phyloP scores from a whole-genome alignment of 2,797 vertebrate species.

The Micromesistius poutassou region DNA sequence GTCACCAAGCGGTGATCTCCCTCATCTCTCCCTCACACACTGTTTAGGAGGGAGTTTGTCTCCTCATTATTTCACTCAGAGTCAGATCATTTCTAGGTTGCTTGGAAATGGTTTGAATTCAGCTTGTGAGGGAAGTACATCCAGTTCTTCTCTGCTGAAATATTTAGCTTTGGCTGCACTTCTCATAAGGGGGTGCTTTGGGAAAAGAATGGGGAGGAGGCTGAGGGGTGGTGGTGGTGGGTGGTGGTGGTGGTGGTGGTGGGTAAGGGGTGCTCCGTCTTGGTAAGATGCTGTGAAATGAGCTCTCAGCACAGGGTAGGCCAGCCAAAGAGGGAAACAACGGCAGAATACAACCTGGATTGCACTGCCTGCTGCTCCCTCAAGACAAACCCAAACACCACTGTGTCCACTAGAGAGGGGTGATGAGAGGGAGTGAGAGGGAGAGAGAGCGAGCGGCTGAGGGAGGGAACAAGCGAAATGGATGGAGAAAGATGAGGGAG shows the following conservation, averaged over 20 bases:
- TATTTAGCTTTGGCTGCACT: slow-evolving; percentile 45
- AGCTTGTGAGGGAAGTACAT: slow-evolving; percentile 48
- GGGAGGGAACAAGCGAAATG: too few relatives aligned
- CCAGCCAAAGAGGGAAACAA: too few relatives aligned
- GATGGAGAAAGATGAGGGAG: too few relatives aligned
- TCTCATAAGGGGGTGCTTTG: slow-evolving; percentile 22
- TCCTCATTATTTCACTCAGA: slow-evolving; percentile 23
- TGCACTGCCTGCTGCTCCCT: background rate
- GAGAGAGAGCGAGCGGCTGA: too few relatives aligned
- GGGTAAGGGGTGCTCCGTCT: background rate
- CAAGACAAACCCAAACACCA: background rate
- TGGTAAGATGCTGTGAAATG: slow-evolving; percentile 21
- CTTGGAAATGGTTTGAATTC: slow-evolving; percentile 40
- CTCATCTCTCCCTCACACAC: too few relatives aligned
- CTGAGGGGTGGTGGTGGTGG: too few relatives aligned
- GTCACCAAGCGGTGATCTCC: too few relatives aligned
- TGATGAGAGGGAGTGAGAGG: background rate
- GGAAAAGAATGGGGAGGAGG: background rate
- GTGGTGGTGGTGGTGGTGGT: background rate
- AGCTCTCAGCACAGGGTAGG: slow-evolving; percentile 13
- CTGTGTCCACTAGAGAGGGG: background rate
- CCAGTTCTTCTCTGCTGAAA: slow-evolving; percentile 59
- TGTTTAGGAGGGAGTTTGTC: background rate
- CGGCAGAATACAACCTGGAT: background rate
- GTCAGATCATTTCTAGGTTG: slow-evolving; percentile 27